Evolutionary conservation across 23 tunicate species (phyloP), one percentile per base, ranked within the genome.

Genomic region (Styela clava): DNA sequence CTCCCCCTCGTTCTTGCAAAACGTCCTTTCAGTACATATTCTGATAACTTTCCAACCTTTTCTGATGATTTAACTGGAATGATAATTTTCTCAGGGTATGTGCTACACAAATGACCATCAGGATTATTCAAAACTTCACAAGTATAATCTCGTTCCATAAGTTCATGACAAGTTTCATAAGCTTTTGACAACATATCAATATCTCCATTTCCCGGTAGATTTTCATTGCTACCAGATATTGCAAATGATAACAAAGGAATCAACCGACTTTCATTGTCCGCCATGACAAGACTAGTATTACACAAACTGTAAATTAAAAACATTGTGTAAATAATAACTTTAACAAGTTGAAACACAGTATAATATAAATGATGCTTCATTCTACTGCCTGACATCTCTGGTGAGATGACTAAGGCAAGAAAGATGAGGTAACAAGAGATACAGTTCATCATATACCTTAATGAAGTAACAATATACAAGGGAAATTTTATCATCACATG

Each of bases 1-100:
- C 98, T 74, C 20, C 87, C 89, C 52, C 98, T 84, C 3, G 98
- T 87, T 61, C 98, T 68, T 1, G 98, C 98, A 78, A 87, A 87
- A 23, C 86, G 73, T 3, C 92, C 93, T 69, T 74, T 81, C 23
- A 35, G 65, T 16, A 92, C 79, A 63, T 83, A 67, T 22, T 86
- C 88, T 22, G 34, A n/a, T 30, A 91, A 24, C 51, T 82, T 81
- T 24, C 56, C 31, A 69, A 36, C 51, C 24, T 56, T 37, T 76
- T 2, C 81, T 18, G n/a, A 25, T 22, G 74, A 3, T 2, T 74
- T 81, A 0, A 88, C 33, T 0, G 98, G 98, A 52, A 93, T 61
- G 28, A 88, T 87, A 31, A 93, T 23, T 33, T 88, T 52, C 5
- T 63, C 86, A 29, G 98, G 98, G 44, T 93, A 93, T 9, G 93